Evolutionary conservation across 2,888 invertebrate genomes (phyloP).

Genomic region (Thumatha senex): DNA sequence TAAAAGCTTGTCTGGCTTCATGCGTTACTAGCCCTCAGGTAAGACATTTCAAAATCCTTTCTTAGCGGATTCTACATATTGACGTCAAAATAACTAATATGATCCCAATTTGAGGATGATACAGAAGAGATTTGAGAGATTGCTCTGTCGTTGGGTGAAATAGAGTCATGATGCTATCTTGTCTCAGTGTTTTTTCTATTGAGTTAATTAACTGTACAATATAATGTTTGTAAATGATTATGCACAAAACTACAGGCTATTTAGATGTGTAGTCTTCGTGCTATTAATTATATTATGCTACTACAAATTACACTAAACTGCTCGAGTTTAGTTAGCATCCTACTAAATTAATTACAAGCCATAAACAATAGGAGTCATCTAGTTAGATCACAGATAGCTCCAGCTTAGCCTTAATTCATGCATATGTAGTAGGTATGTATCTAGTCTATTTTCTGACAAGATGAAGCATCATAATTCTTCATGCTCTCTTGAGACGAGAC

Average conservation of each 20-base stretch:
- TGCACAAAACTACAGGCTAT: background rate
- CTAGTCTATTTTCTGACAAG: background rate
- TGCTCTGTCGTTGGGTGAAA: no score
- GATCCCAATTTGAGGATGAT: no score
- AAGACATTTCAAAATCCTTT: no score
- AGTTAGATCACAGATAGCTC: slow-evolving; percentile 40
- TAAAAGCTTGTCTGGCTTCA: no score
- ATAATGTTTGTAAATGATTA: background rate
- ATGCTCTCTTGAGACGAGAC: background rate
- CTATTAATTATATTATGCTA: slow-evolving; percentile 29
- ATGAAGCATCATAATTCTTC: background rate
- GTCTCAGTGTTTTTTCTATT: no score
- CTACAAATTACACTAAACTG: slow-evolving; percentile 39
- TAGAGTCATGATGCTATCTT: no score
- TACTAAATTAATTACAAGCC: slow-evolving; percentile 40
- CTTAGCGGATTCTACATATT: no score
- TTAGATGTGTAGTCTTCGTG: slow-evolving; percentile 2
- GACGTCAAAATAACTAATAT: no score
- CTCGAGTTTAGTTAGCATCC: slow-evolving; percentile 34
- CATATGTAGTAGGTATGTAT: slow-evolving; percentile 29
- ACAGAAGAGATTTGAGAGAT: no score
- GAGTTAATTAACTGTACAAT: no score
- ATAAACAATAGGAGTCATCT: slow-evolving; percentile 42
- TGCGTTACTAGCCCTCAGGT: no score
- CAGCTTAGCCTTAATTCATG: slow-evolving; percentile 29